Evolutionary conservation across 2,888 invertebrate species (phyloP).

Genomic region (Cheiracanthium punctorium): DNA sequence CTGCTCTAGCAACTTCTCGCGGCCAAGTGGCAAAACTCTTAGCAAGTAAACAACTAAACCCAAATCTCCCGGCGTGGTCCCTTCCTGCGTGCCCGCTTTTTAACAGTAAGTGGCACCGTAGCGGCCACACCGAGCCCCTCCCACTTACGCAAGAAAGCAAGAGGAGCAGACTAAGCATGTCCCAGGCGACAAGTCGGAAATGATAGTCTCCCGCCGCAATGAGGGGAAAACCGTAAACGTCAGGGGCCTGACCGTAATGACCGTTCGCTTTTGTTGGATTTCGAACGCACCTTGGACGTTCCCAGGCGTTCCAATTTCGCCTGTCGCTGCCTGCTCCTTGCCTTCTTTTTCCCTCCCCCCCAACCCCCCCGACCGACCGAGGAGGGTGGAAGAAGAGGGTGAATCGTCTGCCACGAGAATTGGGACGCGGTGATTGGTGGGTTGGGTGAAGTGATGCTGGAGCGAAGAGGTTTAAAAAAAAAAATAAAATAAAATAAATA

Average conservation of each 20-base stretch:
- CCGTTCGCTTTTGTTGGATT: slow-evolving; percentile 29
- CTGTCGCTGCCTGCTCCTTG: background rate
- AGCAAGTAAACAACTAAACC: too few species aligned
- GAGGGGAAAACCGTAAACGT: slow-evolving; percentile 21
- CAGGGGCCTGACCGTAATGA: slow-evolving; percentile 65
- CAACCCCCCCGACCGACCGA: background rate
- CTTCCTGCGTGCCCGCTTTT: slow-evolving; percentile 12
- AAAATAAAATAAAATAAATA: too few species aligned
- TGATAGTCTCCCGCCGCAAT: slow-evolving; percentile 54
- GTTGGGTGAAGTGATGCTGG: slow-evolving; percentile 15
- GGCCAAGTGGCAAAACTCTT: too few species aligned
- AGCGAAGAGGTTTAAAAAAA: background rate
- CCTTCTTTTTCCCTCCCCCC: too few species aligned
- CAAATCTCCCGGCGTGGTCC: too few species aligned
- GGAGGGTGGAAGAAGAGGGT: background rate
- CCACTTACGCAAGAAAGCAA: slow-evolving; percentile 30
- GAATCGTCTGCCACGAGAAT: slow-evolving; percentile 36
- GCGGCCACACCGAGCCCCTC: background rate
- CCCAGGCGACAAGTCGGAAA: slow-evolving; percentile 63
- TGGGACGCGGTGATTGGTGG: slow-evolving; percentile 44
- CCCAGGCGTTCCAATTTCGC: slow-evolving; percentile 46
- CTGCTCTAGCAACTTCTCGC: too few species aligned
- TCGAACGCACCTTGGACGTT: slow-evolving; percentile 60
- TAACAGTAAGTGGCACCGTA: slow-evolving; percentile 14
- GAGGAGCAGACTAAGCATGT: slow-evolving; percentile 48